Evolutionary conservation across 2,113 vertebrate species (phyloP).

Genomic region (Cepphus grylle): DNA sequence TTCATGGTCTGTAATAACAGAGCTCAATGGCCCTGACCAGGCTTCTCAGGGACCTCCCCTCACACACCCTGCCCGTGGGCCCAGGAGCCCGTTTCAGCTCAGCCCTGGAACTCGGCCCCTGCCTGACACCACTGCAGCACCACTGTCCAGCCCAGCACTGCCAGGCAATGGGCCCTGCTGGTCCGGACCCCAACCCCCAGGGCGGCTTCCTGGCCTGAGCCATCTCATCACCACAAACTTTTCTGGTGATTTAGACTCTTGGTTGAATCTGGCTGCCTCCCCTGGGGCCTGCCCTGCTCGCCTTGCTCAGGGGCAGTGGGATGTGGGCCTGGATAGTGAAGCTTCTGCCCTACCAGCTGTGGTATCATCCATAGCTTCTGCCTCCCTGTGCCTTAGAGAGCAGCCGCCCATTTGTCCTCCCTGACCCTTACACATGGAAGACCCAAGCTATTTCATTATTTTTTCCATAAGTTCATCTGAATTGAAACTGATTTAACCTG

Average conservation of each 20-base stretch:
- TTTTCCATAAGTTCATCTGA: neutral
- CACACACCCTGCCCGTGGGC: neutral
- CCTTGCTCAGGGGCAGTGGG: rapidly evolving
- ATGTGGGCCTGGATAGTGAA: neutral
- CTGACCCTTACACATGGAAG: neutral
- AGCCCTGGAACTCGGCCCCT: neutral
- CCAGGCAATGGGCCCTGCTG: neutral
- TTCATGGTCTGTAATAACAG: neutral
- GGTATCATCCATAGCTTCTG: neutral
- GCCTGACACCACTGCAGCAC: neutral
- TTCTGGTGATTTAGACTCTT: neutral
- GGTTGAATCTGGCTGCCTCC: neutral
- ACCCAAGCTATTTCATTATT: neutral
- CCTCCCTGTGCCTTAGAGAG: neutral
- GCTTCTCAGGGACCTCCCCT: neutral
- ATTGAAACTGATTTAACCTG: neutral
- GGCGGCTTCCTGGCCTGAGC: neutral
- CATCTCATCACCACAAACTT: neutral
- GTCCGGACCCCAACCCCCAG: neutral
- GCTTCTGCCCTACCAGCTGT: neutral
- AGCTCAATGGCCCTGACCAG: neutral
- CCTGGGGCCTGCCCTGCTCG: neutral
- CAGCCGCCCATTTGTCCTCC: neutral
- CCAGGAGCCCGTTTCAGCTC: neutral
- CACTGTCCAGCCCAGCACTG: neutral